These are phyloP conservation scores for Drosophila elegans DNA, from an alignment of 1,140 invertebrate genomes.

Conservation along the genomic window DNA sequence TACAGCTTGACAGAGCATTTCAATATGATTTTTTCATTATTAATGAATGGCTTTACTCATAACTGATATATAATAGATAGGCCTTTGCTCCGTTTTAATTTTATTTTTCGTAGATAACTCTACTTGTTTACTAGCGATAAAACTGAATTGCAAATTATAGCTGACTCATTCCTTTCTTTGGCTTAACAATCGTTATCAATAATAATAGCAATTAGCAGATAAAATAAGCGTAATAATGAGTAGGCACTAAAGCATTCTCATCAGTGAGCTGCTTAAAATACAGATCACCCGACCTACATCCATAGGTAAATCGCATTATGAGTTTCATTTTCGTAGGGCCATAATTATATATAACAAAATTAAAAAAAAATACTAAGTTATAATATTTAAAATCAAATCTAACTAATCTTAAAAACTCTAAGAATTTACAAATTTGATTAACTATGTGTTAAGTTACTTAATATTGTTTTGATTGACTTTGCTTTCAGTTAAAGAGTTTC, in stretches of 20 bases:
- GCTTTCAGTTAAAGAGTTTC: too few species aligned
- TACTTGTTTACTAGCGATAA: neutral
- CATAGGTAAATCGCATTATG: neutral
- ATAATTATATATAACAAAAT: too few species aligned
- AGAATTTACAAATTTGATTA: too few species aligned
- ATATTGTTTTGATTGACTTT: too few species aligned
- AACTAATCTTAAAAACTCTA: too few species aligned
- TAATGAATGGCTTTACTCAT: too few species aligned
- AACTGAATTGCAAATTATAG: neutral
- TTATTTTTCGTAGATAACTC: neutral
- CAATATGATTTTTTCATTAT: too few species aligned
- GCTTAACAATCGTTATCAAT: slow-evolving; percentile 7
- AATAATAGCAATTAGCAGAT: slow-evolving; percentile 13
- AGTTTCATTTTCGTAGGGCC: too few species aligned
- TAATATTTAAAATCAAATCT: too few species aligned
- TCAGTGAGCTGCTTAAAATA: neutral
- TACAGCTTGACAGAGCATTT: too few species aligned
- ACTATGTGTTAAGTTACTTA: too few species aligned
- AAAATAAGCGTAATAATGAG: neutral
- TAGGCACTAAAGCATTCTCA: neutral
- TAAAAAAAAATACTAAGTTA: too few species aligned
- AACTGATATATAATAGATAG: neutral
- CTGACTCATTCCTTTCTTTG: slow-evolving; percentile 13
- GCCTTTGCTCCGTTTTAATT: neutral
- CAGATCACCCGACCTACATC: neutral